Base-by-base conservation (phyloP, 2,797 vertebrate species). In the Mallotus villosus region DNA sequence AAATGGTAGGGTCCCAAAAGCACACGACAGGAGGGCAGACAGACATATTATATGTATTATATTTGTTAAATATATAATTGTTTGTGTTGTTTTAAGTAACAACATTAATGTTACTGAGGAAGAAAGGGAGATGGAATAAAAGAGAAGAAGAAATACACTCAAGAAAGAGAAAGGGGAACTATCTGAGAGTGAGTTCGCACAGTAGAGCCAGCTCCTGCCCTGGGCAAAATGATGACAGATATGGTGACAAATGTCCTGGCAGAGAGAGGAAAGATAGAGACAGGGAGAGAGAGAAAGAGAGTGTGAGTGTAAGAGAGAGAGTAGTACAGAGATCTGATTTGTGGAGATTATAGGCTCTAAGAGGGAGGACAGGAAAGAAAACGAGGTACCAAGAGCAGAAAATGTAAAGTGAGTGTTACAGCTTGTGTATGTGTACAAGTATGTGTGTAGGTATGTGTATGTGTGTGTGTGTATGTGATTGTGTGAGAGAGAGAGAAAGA, bases 401-500 rank as follows among this genome's bases (percentile, higher is more conserved):
- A 63, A 63, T 63, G 16, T 5, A 34, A 34, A 24, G 22, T 32
- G 67, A 60, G 37, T 49, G 34, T 53, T 63, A 19, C 25, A 32
- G 53, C 41, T 55, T 60, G 67, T 63, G 32, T 67, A 49, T 41
- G 41, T 41, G 41, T 41, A 41, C 41, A 41, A 2, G 41, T 41
- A 11, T 41, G 41, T 41, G 41, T 41, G 41, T 41, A 41, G 41
- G 11, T 41, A 12, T 59, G 11, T 70, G 24, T 61, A 2, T 41
- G 37, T 41, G 11, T 41, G 8, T 41, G 41, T 41, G 41, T 41
- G 11, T 41, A 41, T 11, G 11, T 41, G 12, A 2, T 41, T 41
- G 41, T 41, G 41, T 59, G 59, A 64, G 72, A 34, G n/a, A 67
- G 29, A 55, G 41, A 59, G 37, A 68, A 63, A 21, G 11, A 19